These are phyloP conservation scores for Idaea dimidiata DNA, from an alignment of 2,888 invertebrate genomes.

Conservation along the genomic window DNA sequence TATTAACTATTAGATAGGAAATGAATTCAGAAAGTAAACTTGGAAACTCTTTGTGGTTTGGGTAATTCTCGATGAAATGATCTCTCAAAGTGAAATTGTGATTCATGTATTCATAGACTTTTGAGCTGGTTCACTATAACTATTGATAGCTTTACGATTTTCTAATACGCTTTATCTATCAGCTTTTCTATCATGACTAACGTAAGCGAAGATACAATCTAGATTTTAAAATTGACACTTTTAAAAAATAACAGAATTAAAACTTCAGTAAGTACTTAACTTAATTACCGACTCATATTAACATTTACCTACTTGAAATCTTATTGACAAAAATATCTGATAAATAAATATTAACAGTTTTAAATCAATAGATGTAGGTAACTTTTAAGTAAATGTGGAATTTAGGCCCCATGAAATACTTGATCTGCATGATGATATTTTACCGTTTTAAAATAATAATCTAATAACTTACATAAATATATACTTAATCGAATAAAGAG, in stretches of 20 bases:
- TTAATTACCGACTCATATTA: neutral
- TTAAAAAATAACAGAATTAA: no score
- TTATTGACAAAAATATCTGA: neutral
- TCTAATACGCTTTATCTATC: slow-evolving; percentile 65
- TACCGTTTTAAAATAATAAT: neutral
- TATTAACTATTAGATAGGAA: slow-evolving; percentile 57
- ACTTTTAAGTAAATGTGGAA: neutral
- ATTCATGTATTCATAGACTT: slow-evolving; percentile 46
- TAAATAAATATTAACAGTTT: neutral
- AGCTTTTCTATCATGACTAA: slow-evolving; percentile 55
- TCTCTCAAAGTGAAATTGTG: slow-evolving; percentile 23
- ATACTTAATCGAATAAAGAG: slow-evolving; percentile 40
- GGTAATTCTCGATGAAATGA: slow-evolving; percentile 21
- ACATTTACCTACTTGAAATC: slow-evolving; percentile 7
- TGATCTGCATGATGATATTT: neutral
- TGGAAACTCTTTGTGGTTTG: slow-evolving; percentile 25
- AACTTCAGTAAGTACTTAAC: neutral
- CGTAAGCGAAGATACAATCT: slow-evolving; percentile 15
- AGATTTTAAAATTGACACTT: neutral
- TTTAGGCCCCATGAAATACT: neutral
- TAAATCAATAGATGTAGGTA: neutral
- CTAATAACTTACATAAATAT: neutral
- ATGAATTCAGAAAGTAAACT: slow-evolving; percentile 43
- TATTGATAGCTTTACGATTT: slow-evolving; percentile 73
- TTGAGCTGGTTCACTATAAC: slow-evolving; percentile 76